Percentiles rank a stretch among this genome's conserved stretches.
phyloP scores from a whole-genome alignment of 2,113 vertebrate species.

The Megalops atlanticus region DNA sequence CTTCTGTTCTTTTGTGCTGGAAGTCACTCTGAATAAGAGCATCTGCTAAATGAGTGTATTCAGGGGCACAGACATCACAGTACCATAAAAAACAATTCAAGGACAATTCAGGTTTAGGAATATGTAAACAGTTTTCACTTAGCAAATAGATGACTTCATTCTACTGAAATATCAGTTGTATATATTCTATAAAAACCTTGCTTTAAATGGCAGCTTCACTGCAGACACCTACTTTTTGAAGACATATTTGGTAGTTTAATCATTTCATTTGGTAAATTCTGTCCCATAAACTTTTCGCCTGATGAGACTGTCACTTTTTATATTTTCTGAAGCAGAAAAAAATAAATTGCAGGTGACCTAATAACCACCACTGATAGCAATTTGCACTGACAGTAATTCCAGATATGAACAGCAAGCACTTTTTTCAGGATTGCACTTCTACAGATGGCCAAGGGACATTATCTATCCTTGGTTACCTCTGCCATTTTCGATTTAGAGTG shows the following conservation, averaged over 20 bases:
- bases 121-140: too few species aligned
- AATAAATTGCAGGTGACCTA: conserved; percentile 31
- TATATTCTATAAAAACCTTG: neutral
- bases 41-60: too few species aligned
- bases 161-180: neutral
- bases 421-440: conserved; percentile 28
- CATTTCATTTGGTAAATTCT: conserved; percentile 19
- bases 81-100: too few species aligned
- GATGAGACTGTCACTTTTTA: conserved; percentile 16
- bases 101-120: too few species aligned
- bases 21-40: too few species aligned
- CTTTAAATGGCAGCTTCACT: neutral
- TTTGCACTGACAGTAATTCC: conserved; percentile 41
- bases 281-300: neutral
- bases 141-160: too few species aligned
- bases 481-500: conserved; percentile 35
- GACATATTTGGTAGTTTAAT: neutral
- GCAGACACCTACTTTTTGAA: neutral
- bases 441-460: conserved; percentile 30
- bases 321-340: conserved; percentile 17
- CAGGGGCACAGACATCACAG: too few species aligned
- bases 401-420: conserved; percentile 29
- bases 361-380: conserved; percentile 24
- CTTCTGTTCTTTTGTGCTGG: too few species aligned
- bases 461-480: conserved; percentile 37